Base-by-base conservation (phyloP, 2,113 vertebrate genomes). In the Pao palembangensis region DNA sequence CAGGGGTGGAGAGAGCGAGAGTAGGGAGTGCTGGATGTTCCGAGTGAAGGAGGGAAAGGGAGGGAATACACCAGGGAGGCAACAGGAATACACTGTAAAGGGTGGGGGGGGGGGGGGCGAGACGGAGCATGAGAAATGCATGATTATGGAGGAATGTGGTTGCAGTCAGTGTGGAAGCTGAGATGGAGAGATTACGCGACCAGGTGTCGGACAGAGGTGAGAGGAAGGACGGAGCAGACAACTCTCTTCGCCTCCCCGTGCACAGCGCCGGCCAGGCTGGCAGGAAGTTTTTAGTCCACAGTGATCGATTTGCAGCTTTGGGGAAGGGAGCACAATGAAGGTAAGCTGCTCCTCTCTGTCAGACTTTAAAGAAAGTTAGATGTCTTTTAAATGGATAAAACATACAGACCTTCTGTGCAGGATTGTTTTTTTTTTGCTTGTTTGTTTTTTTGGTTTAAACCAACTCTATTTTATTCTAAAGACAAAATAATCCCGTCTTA, bases 61-160 rank as follows among this genome's bases (percentile, higher is more conserved):
- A 85, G 78, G 80, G 83, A 82, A 71, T 76, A 76, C 42, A 73
- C 68, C 63, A 79, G 78, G 67, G 81, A 77, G 73, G 67, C 51
- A 79, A 76, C 75, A 52, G 79, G 56, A 73, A 81, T 69, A 71
- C 61, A 79, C 49, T 73, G 67, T 64, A 57, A 66, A 67, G 34
- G 10, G 34, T 1, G 34, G 34, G 34, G 10, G 34, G 34, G 8
- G 34, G 8, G 34, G 11, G 31, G 31, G 5, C 0, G 14, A 66
- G 14, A 73, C 64, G 52, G 71, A 71, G 58, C 57, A 59, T 51
- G 23, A 44, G 51, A 41, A 70, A 71, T 71, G 73, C 67, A 20
- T 77, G 80, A 76, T 76, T 84, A 71, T 83, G 71, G 68, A 79
- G 80, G 75, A 84, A 80, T 86, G 74, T 82, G 74, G 69, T 73